These are phyloP conservation scores for Pocota personata DNA, from an alignment of 2,888 invertebrate species.

Conservation along the genomic window DNA sequence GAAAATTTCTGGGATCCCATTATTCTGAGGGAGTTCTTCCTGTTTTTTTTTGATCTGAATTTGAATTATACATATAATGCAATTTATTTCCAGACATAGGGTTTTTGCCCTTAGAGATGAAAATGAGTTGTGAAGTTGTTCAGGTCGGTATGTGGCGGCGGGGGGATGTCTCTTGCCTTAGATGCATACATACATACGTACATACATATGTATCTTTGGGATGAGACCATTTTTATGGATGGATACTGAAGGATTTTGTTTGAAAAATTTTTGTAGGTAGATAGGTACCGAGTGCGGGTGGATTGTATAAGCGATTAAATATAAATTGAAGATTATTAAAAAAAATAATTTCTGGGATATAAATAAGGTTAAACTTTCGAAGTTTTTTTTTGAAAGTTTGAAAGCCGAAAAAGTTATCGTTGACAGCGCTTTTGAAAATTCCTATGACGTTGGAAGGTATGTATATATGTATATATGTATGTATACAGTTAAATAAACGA, in stretches of 20 bases:
- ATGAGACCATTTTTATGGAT: slow-evolving; percentile 8
- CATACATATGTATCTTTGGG: too few species aligned
- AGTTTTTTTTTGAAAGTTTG: too few species aligned
- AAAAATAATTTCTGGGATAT: background rate
- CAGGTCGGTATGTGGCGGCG: background rate
- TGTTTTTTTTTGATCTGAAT: slow-evolving; percentile 20
- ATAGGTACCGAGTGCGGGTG: background rate
- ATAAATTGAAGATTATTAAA: background rate
- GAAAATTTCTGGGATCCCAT: slow-evolving; percentile 49
- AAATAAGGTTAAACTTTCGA: background rate
- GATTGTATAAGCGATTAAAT: slow-evolving; percentile 1
- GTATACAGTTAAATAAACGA: too few species aligned
- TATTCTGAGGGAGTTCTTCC: slow-evolving; percentile 27
- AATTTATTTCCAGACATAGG: slow-evolving; percentile 65
- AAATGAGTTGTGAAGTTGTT: slow-evolving; percentile 33
- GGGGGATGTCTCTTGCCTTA: background rate
- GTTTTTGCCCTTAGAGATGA: slow-evolving; percentile 41
- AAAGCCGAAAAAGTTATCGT: too few species aligned
- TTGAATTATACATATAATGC: slow-evolving; percentile 56
- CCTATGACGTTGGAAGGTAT: too few species aligned
- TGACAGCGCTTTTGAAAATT: too few species aligned
- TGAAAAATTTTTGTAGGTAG: background rate
- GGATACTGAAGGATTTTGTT: background rate
- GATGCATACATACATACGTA: too few species aligned
- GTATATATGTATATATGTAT: too few species aligned